Percentiles rank a stretch among this genome's conserved stretches.
phyloP scores from a whole-genome alignment of 2,888 invertebrate species.

The Aphodius sticticus region DNA sequence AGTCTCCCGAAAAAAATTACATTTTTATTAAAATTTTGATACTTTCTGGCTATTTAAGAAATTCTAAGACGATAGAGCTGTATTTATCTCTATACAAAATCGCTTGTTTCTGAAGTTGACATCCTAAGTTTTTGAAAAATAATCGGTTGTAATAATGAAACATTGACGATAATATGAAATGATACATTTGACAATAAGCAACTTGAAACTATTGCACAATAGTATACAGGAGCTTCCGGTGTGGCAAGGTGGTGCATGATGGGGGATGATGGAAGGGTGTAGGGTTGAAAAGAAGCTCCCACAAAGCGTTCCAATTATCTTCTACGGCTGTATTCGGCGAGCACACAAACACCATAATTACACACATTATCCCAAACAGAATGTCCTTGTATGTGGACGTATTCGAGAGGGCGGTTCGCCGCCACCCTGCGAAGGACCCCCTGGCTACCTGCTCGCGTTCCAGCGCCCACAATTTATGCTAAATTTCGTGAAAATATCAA shows the following conservation, averaged over 20 bases:
- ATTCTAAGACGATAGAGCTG: no score
- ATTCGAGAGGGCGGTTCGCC: conserved; percentile 14
- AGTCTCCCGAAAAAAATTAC: no score
- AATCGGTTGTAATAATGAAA: no score
- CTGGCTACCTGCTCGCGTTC: conserved; percentile 48
- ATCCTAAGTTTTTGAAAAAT: no score
- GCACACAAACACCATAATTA: conserved; percentile 36
- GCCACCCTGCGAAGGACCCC: not conserved
- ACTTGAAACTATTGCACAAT: not conserved
- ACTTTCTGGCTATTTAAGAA: no score
- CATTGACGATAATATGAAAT: not conserved
- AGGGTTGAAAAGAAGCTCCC: not conserved
- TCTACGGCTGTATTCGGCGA: conserved; percentile 32
- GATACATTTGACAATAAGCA: not conserved
- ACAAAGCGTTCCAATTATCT: conserved; percentile 33
- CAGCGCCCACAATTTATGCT: conserved; percentile 50
- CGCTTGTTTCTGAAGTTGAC: no score
- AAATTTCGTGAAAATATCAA: conserved; percentile 55
- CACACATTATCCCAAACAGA: conserved; percentile 31
- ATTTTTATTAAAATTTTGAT: no score
- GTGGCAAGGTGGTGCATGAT: not conserved
- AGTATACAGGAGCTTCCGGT: not conserved
- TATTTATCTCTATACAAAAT: no score
- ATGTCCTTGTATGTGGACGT: conserved; percentile 15
- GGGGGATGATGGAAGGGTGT: not conserved